A percentile compares a stretch with the other conserved stretches of the same genome.
Evolutionary conservation across 2,113 vertebrate species (phyloP).

Genomic region (Lamprotornis superbus): DNA sequence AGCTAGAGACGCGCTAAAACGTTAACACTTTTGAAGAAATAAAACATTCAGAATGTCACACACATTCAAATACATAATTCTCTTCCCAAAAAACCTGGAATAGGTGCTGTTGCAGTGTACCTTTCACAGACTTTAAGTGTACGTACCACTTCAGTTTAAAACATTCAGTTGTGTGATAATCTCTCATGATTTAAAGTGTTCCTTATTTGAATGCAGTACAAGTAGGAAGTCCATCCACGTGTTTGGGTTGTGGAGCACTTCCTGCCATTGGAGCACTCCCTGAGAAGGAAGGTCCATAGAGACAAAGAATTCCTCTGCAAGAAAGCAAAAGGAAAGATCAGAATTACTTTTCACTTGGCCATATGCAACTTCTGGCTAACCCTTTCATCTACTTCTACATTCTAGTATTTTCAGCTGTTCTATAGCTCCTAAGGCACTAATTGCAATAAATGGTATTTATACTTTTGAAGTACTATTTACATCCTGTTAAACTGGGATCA

Average conservation of each 20-base stretch:
- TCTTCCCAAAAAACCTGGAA: not conserved
- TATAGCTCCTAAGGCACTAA: not conserved
- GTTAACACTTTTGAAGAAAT: not conserved
- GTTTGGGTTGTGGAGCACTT: slow-evolving; percentile 58
- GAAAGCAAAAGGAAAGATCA: not conserved
- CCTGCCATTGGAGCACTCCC: slow-evolving; percentile 60
- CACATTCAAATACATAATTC: not conserved
- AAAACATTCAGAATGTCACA: not conserved
- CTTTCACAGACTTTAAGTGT: not conserved
- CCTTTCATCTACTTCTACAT: not conserved
- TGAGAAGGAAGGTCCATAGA: not conserved
- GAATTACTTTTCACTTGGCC: not conserved
- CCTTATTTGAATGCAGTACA: slow-evolving; percentile 36
- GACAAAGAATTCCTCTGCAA: not conserved
- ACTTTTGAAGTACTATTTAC: not conserved
- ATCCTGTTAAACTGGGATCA: not conserved
- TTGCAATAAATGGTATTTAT: not conserved
- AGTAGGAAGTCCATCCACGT: slow-evolving; percentile 70
- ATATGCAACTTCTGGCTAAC: not conserved
- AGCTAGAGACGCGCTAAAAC: not conserved
- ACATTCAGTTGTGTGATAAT: not conserved
- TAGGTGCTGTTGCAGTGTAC: not conserved
- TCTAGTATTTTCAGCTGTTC: not conserved
- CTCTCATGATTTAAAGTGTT: not conserved
- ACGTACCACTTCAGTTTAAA: not conserved